Evolutionary conservation across 2,113 vertebrate genomes (phyloP).

Genomic region (Herpetotheres cachinnans): DNA sequence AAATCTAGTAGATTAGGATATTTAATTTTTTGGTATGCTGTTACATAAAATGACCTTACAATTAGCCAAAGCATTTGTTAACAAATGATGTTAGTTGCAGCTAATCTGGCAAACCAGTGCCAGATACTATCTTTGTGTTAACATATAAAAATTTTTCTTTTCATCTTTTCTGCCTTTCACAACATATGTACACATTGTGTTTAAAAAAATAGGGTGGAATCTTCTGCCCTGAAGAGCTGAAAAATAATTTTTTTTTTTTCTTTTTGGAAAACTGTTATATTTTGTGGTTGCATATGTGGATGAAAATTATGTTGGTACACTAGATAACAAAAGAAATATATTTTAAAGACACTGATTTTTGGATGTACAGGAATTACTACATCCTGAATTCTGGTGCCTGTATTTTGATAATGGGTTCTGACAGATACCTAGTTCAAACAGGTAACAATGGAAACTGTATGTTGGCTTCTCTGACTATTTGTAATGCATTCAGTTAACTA

Average conservation of each 20-base stretch:
- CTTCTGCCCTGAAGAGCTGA: background rate
- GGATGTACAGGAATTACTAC: background rate
- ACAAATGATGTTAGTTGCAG: background rate
- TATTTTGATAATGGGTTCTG: background rate
- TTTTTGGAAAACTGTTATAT: background rate
- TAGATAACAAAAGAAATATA: background rate
- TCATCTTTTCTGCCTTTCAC: background rate
- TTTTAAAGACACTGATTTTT: background rate
- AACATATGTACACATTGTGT: fast-evolving
- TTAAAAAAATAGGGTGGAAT: background rate
- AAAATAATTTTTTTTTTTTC: background rate
- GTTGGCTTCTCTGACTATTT: background rate
- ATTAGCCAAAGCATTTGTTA: background rate
- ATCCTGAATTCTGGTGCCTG: background rate
- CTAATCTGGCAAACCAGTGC: background rate
- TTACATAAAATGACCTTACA: background rate
- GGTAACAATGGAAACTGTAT: background rate
- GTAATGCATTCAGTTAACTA: background rate
- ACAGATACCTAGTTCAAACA: background rate
- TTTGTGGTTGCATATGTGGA: background rate
- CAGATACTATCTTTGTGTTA: background rate
- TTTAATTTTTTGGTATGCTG: background rate
- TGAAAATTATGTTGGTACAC: background rate
- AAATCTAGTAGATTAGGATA: background rate
- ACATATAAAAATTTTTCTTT: background rate